Conservation (phyloP, 2,797 vertebrate species). For the Acanthiza pusilla region DNA sequence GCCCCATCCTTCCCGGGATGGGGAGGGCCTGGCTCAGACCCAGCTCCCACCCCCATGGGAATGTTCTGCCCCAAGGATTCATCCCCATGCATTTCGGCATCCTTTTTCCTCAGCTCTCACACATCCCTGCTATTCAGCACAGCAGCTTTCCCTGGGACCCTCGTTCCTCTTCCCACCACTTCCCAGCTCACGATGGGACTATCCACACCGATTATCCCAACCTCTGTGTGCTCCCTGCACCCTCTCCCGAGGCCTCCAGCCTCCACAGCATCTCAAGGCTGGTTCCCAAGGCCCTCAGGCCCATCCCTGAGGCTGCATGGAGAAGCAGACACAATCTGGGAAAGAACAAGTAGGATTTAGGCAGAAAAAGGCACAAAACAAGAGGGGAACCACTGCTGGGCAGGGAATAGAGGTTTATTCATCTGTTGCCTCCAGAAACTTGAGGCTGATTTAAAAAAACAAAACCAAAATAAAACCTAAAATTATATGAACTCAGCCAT, state of each 20-base stretch:
- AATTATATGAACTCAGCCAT: neutral
- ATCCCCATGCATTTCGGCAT: no score
- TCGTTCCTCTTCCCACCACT: neutral
- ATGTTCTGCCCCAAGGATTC: neutral
- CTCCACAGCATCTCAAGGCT: rapidly evolving
- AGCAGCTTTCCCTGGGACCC: neutral
- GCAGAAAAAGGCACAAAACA: neutral
- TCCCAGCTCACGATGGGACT: neutral
- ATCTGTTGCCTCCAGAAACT: neutral
- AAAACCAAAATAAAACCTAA: neutral
- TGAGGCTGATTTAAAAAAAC: neutral
- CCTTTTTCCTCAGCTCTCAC: neutral
- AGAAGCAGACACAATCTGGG: neutral
- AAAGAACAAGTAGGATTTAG: neutral
- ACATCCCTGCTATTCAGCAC: neutral
- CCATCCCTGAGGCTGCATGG: neutral
- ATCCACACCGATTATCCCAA: rapidly evolving
- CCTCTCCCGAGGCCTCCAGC: neutral
- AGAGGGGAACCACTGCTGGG: conserved; percentile 19
- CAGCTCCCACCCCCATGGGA: neutral
- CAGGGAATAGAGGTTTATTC: conserved; percentile 48
- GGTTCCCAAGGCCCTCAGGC: neutral
- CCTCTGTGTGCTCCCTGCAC: rapidly evolving
- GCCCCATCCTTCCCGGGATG: neutral
- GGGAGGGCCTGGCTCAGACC: neutral